phyloP scores from a whole-genome alignment of 2,888 invertebrate genomes.

The Podotricha telesiphe region DNA sequence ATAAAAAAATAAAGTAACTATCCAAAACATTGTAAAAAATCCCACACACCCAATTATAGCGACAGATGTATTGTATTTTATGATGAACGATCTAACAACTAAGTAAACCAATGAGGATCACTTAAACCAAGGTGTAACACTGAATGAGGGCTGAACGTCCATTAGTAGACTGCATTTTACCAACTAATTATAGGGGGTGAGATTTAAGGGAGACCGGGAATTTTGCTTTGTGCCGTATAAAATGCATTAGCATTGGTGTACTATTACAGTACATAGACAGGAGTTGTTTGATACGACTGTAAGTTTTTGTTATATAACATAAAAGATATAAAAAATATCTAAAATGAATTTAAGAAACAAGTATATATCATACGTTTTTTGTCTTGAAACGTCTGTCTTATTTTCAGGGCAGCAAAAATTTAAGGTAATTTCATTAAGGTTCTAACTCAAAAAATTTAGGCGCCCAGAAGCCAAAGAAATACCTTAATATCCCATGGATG shows the following conservation, averaged over 20 bases:
- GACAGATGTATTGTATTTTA: conserved; percentile 14
- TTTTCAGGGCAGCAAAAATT: too few relatives aligned
- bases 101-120: conserved; percentile 46
- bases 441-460: too few relatives aligned
- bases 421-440: too few relatives aligned
- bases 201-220: conserved; percentile 43
- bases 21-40: neutral
- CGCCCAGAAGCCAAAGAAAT: too few relatives aligned
- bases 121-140: conserved; percentile 48
- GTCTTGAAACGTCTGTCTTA: too few relatives aligned
- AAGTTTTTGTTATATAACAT: neutral
- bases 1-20: neutral
- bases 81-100: conserved; percentile 14
- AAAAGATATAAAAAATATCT: too few relatives aligned
- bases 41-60: neutral
- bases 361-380: too few relatives aligned
- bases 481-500: too few relatives aligned
- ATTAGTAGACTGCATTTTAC: conserved; percentile 60
- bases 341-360: too few relatives aligned
- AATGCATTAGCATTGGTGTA: conserved; percentile 28
- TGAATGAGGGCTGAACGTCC: conserved; percentile 53
- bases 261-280: neutral
- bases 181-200: conserved; percentile 58
- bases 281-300: neutral
- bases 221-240: conserved; percentile 42